These are phyloP conservation scores for Cephalopholis sonnerati DNA, from an alignment of 2,113 vertebrate genomes.

Conservation along the genomic window DNA sequence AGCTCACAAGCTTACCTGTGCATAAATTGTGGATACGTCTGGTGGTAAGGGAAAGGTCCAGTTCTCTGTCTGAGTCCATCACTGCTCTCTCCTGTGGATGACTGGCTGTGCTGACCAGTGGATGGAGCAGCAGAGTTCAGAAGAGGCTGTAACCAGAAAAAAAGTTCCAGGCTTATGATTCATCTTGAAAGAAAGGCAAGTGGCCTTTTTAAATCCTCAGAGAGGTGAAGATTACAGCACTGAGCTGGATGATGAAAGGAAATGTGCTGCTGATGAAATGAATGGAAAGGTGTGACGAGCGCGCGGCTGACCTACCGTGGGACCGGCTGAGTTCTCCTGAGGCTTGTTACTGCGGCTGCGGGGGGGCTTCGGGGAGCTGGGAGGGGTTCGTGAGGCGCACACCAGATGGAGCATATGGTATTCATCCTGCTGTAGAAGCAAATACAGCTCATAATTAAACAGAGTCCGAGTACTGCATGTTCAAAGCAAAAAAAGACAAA, in stretches of 20 bases:
- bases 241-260: constrained; percentile 66
- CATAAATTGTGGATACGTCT: constrained; percentile 69
- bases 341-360: constrained; percentile 69
- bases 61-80: constrained; percentile 70
- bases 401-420: constrained; percentile 88
- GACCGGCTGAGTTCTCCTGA: constrained; percentile 48
- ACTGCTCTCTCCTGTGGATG: constrained; percentile 46
- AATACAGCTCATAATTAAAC: constrained; percentile 42
- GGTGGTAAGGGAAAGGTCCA: constrained; percentile 60
- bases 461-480: constrained; percentile 11
- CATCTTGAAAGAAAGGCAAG: not conserved
- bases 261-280: constrained; percentile 68
- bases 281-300: constrained; percentile 49
- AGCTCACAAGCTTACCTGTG: constrained; percentile 56
- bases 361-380: constrained; percentile 79
- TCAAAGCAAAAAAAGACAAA: not conserved
- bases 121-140: constrained; percentile 42
- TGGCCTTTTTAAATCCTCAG: not conserved
- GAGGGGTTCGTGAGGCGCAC: constrained; percentile 81
- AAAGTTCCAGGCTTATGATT: not conserved
- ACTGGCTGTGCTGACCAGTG: constrained; percentile 46
- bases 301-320: constrained; percentile 60
- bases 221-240: constrained; percentile 22
- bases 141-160: constrained; percentile 48
- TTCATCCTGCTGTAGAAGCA: constrained; percentile 82